These are phyloP conservation scores for Catagonus wagneri DNA, from an alignment of 2,113 vertebrate genomes.

Conservation along the genomic window DNA sequence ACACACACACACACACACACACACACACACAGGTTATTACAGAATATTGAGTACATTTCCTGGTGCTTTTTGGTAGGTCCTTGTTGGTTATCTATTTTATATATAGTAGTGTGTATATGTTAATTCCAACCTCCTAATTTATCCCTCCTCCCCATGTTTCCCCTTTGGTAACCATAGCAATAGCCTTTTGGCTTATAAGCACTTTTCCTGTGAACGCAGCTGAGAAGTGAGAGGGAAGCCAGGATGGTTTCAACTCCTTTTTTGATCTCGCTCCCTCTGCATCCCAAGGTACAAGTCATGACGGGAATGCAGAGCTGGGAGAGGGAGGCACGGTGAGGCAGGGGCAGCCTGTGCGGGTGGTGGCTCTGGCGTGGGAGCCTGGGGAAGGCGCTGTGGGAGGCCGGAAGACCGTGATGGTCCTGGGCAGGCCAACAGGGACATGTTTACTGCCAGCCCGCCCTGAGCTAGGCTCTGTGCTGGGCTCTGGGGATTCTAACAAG, in stretches of 20 bases:
- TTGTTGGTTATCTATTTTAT: too few relatives aligned
- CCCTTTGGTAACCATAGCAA: too few relatives aligned
- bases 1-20: too few relatives aligned
- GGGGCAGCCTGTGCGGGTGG: accelerated
- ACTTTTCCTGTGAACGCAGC: neutral
- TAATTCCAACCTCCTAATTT: too few relatives aligned
- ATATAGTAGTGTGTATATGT: too few relatives aligned
- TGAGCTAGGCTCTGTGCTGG: neutral
- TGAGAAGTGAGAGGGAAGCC: neutral
- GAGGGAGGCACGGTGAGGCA: accelerated
- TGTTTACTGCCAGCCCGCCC: accelerated
- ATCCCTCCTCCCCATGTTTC: too few relatives aligned
- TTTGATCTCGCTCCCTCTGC: neutral
- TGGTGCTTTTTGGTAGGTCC: too few relatives aligned
- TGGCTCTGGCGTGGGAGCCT: neutral
- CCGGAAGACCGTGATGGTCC: neutral
- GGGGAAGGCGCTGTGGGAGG: too few relatives aligned
- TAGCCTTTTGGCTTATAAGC: neutral
- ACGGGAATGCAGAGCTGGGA: neutral
- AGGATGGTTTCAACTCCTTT: neutral
- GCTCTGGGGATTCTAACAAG: too few relatives aligned
- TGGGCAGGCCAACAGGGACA: accelerated
- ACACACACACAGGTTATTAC: too few relatives aligned
- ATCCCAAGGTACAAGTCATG: neutral
- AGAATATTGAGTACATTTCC: too few relatives aligned